Percentiles rank a stretch among this genome's conserved stretches.
Evolutionary conservation across 2,888 invertebrate species (phyloP).

Genomic region (Acanthosepion pharaonis): DNA sequence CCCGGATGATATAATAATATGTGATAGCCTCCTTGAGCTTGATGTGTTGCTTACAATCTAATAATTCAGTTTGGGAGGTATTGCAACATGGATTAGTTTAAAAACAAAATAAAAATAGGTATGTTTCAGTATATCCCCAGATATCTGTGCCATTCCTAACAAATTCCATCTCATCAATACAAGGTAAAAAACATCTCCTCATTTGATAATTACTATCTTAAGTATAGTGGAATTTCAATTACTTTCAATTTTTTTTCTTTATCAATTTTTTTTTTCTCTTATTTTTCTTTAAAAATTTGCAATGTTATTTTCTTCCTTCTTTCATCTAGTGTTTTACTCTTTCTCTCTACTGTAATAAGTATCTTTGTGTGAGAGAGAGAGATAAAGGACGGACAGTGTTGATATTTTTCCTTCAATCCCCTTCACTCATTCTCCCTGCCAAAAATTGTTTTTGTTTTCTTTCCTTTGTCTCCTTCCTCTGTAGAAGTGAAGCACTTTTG

Average conservation of each 20-base stretch:
- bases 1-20: slow-evolving; percentile 47
- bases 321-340: neutral
- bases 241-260: neutral
- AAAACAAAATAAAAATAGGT: neutral
- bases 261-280: neutral
- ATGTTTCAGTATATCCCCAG: neutral
- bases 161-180: neutral
- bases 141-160: neutral
- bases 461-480: neutral
- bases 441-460: slow-evolving; percentile 23
- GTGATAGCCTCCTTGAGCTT: slow-evolving; percentile 44
- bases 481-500: slow-evolving; percentile 33
- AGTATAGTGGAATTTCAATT: neutral
- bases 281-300: neutral
- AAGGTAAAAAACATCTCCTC: neutral
- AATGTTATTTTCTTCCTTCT: neutral
- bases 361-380: neutral
- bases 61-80: neutral
- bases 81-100: neutral
- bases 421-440: neutral
- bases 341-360: neutral
- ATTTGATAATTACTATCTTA: neutral
- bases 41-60: slow-evolving; percentile 42
- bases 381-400: neutral
- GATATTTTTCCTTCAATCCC: neutral